These are phyloP conservation scores for Gallinago paraguaiae DNA, from an alignment of 2,113 vertebrate species.

Conservation along the genomic window DNA sequence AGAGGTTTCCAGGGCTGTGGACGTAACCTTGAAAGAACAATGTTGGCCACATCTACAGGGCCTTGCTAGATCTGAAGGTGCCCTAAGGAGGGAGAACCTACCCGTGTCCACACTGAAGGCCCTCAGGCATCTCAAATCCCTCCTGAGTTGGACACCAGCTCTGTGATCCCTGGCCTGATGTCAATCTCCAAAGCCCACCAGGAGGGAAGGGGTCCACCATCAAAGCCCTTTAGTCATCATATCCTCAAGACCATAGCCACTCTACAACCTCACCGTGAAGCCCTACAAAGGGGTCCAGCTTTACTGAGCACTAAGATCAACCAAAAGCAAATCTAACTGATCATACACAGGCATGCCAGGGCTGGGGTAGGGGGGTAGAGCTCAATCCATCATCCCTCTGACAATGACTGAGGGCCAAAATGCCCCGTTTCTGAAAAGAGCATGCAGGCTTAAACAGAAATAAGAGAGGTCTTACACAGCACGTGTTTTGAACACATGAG, in stretches of 20 bases:
- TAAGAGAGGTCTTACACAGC: not conserved
- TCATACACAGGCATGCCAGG: rapidly evolving
- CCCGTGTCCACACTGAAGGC: not conserved
- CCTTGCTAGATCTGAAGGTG: not conserved
- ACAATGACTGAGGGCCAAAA: not conserved
- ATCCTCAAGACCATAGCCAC: not conserved
- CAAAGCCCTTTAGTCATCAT: rapidly evolving
- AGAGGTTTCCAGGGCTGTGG: not conserved
- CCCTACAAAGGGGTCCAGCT: not conserved
- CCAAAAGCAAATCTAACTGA: not conserved
- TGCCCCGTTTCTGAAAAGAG: not conserved
- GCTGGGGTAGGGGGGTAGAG: not conserved
- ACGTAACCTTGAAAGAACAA: not conserved
- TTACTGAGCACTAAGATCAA: not conserved
- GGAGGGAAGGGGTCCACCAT: not conserved
- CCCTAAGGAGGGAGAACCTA: not conserved
- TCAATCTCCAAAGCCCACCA: not conserved
- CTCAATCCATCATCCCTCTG: not conserved
- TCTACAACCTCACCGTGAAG: not conserved
- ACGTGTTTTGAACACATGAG: not conserved
- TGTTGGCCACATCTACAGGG: not conserved
- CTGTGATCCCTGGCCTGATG: not conserved
- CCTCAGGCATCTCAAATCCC: not conserved
- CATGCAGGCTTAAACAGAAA: not conserved
- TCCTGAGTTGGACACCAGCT: not conserved